phyloP scores from a whole-genome alignment of 2,888 invertebrate species.

The Tolmerus cingulatus region DNA sequence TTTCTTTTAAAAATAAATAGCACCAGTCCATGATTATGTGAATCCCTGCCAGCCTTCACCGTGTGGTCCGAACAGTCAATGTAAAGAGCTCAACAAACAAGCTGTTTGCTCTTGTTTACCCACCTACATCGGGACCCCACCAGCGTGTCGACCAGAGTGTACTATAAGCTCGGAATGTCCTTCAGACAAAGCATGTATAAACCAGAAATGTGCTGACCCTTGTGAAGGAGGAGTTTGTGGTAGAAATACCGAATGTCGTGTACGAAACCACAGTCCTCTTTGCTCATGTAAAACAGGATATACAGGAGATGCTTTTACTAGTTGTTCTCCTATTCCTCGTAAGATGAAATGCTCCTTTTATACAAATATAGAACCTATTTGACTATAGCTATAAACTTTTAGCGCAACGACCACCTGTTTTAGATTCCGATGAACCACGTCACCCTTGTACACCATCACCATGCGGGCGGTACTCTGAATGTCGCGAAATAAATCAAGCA shows the following conservation, averaged over 20 bases:
- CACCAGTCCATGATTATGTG: constrained; percentile 54
- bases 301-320: constrained; percentile 77
- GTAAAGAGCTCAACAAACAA: constrained; percentile 72
- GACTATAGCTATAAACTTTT: not conserved
- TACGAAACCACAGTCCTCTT: constrained; percentile 75
- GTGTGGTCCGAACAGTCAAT: constrained; percentile 82
- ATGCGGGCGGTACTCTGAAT: constrained; percentile 75
- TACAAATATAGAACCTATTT: not conserved
- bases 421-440: constrained; percentile 53
- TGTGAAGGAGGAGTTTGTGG: constrained; percentile 74
- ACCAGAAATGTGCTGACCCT: constrained; percentile 74
- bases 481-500: constrained; percentile 68
- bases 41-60: constrained; percentile 68
- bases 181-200: constrained; percentile 71
- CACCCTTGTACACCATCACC: constrained; percentile 73
- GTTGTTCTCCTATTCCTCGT: constrained; percentile 64
- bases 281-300: constrained; percentile 72
- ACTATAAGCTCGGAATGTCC: constrained; percentile 72
- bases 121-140: constrained; percentile 74
- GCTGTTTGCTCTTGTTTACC: constrained; percentile 74
- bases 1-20: constrained; percentile 47
- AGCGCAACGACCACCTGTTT: constrained; percentile 55
- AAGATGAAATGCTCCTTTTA: constrained; percentile 51
- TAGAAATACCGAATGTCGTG: constrained; percentile 72
- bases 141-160: constrained; percentile 77